Base-by-base conservation (phyloP, 2,888 invertebrate species). In the Incurvaria masculella region DNA sequence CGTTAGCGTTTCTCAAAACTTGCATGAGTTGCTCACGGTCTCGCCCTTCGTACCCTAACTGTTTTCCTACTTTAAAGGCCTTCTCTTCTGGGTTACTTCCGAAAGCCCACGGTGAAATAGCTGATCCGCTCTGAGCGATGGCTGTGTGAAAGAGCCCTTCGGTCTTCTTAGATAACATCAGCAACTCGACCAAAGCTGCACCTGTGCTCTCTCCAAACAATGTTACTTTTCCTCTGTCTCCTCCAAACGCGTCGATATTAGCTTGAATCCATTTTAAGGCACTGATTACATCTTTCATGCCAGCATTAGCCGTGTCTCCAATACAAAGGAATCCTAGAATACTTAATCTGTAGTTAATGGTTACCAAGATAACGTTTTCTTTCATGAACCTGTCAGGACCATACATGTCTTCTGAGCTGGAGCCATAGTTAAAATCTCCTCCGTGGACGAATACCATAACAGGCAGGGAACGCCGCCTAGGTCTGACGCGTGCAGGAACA, bases 371-470 rank as follows among this genome's bases (percentile, higher is more conserved):
- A 11, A 43, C 21, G 11, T 17, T 38, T 42, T 42, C 27, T 3
- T 26, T n/a, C 20, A 47, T 42, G 18, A 47, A 33, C n/a, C 56
- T 54, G 38, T 57, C 51, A 3, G 62, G 57, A 5, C 61, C 61
- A 40, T 52, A 56, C 10, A 45, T 33, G 8, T 53, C 49, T 14
- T 4, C 27, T 14, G 33, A 27, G 11, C 56, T 57, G 18, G 53
- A 50, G 2, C 62, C 61, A 14, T 44, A n/a, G n/a, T 47, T 42
- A 47, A 70, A 80, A 26, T 64, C 64, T 18, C 80, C 81, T n/a
- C 66, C 76, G 52, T 81, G 81, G 21, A 81, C 63, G 14, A 14
- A 78, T 68, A 6, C 74, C 51, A 5, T 74, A 74, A 0, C 74
- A 68, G 43, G 55, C 10, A 44, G 11, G 3, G 8, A 3, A n/a